Conservation (phyloP, 2,888 invertebrate species). For the Diarsia rubi region DNA sequence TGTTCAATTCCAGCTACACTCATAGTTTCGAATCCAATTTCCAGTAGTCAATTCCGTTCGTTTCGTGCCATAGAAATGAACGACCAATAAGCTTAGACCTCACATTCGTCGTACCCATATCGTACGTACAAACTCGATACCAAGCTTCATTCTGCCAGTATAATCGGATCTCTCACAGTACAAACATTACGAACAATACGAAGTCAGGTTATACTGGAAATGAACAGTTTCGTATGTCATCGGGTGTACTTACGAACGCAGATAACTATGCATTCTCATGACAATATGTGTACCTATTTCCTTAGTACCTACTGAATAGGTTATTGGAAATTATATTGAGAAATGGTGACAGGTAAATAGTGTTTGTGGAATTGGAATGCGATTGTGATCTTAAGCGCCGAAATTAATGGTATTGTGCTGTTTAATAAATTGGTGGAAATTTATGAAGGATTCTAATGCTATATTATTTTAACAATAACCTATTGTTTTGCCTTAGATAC, state of each 20-base stretch:
- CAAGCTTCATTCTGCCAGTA: not conserved
- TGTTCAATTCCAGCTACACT: constrained; percentile 45
- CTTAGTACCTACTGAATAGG: constrained; percentile 61
- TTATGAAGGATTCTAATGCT: constrained; percentile 18
- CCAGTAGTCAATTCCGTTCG: constrained; percentile 65
- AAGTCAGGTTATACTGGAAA: constrained; percentile 2
- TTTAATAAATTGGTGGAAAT: constrained; percentile 48
- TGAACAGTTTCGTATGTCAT: not conserved
- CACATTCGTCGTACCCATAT: constrained; percentile 43
- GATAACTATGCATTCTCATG: constrained; percentile 54
- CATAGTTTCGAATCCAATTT: constrained; percentile 57
- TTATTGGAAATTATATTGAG: constrained; percentile 72
- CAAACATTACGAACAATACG: too few relatives aligned
- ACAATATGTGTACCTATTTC: constrained; percentile 59
- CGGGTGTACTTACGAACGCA: constrained; percentile 29
- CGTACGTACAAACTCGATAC: constrained; percentile 22
- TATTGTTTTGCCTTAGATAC: not conserved
- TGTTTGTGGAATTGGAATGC: constrained; percentile 63
- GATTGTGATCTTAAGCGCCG: constrained; percentile 63
- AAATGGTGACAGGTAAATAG: constrained; percentile 68
- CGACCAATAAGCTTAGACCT: constrained; percentile 65
- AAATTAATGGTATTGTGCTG: constrained; percentile 49
- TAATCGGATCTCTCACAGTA: not conserved
- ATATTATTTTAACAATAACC: not conserved
- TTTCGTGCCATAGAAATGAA: constrained; percentile 65